These are phyloP conservation scores for Meles meles DNA, from an alignment of 2,113 vertebrate genomes.

Conservation along the genomic window DNA sequence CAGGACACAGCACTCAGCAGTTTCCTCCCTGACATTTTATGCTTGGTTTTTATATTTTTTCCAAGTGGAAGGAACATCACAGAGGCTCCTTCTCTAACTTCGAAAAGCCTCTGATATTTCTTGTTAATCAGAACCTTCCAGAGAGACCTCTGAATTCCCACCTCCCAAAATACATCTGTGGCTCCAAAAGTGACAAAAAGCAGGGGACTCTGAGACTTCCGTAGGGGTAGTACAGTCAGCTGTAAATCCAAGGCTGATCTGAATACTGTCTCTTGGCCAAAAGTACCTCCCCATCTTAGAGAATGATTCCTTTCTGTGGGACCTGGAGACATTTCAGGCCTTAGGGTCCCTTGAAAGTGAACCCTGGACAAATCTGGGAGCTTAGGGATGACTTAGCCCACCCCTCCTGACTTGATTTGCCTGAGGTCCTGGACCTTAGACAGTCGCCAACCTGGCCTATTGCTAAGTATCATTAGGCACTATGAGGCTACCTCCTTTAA, in stretches of 20 bases:
- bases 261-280: background rate
- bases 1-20: background rate
- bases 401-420: background rate
- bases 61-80: background rate
- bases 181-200: background rate
- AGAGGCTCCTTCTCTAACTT: background rate
- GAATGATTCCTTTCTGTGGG: background rate
- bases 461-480: background rate
- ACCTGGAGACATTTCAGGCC: background rate
- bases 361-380: background rate
- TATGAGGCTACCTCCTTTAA: background rate
- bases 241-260: background rate
- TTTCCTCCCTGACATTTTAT: background rate
- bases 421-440: background rate
- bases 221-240: background rate
- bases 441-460: background rate
- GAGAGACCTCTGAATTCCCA: background rate
- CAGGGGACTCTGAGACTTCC: background rate
- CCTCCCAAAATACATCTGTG: background rate
- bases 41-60: background rate
- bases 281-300: background rate
- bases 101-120: background rate
- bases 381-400: background rate
- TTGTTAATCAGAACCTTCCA: background rate
- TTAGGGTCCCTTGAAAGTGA: background rate